Evolutionary conservation across 2,113 vertebrate genomes (phyloP), one percentile per base, ranked within the genome.

Genomic region (Scopus umbretta): DNA sequence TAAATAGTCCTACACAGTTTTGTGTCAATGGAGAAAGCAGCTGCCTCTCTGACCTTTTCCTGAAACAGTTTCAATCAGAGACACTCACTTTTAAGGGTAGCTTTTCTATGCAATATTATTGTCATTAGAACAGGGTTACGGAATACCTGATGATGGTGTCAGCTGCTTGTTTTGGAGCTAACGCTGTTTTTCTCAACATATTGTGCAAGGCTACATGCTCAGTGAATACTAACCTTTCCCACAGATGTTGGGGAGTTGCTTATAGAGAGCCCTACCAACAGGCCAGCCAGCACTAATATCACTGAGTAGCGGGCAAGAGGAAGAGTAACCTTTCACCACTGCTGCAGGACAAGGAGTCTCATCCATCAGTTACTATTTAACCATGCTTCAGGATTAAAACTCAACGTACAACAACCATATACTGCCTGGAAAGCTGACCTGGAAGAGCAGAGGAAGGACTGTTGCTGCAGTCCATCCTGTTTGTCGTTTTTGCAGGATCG

Each of bases 121-220:
- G 8, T 21, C 63, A 27, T 59, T 16, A 78, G 27, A 63, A 14
- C 30, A 73, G 55, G 47, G 43, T 67, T 79, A 17, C 49, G 80
- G 65, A 66, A 74, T 58, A 88, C 32, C 72, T 92, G 73, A 36
- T 67, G 89, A 63, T 1, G 23, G 22, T 52, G 79, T 94, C 93
- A 87, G 80, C 91, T 86, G 80, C 53, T 93, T 76, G 58, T 68
- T 93, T 88, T 94, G 91, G 62, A 96, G 36, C 78, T 79, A 21
- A 59, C 63, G 74, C 29, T 88, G 65, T 45, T 95, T 95, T 91
- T 19, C 80, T 94, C 50, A 45, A 43, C 20, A 5, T 17, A 13
- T 11, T 70, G 17, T 29, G 26, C 30, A 53, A 75, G 17, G 29
- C 42, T 52, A 7, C 68, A 13, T 5, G 23, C 47, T 92, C 73